These are phyloP conservation scores for Carapus acus DNA, from an alignment of 2,797 vertebrate species.

Conservation along the genomic window DNA sequence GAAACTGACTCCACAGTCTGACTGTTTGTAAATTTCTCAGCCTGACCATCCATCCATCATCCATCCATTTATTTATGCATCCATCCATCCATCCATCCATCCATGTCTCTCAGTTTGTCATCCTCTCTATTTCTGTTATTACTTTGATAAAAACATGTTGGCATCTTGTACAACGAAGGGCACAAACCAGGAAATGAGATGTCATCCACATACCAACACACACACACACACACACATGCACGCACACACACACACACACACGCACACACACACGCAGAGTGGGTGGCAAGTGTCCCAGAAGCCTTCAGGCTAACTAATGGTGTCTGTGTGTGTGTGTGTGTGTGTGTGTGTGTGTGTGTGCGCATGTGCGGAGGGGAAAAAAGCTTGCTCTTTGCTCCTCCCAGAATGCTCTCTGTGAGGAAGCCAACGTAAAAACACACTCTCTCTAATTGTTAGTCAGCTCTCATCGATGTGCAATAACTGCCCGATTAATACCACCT, in stretches of 20 bases:
- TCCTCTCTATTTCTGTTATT: slow-evolving; percentile 26
- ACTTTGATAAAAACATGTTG: slow-evolving; percentile 34
- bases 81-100: not conserved
- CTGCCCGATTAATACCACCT: slow-evolving; percentile 24
- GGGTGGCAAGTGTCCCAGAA: slow-evolving; percentile 56
- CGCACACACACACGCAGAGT: slow-evolving; percentile 25
- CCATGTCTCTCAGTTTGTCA: slow-evolving; percentile 5
- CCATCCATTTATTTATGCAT: not conserved
- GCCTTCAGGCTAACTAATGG: slow-evolving; percentile 54
- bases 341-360: slow-evolving; percentile 11
- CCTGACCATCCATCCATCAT: not conserved
- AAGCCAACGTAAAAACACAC: slow-evolving; percentile 7
- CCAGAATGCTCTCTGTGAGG: not conserved
- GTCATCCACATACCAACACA: slow-evolving; percentile 21
- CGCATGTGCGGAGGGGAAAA: slow-evolving; percentile 16
- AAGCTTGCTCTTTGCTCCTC: slow-evolving; percentile 19
- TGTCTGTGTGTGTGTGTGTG: slow-evolving; percentile 12
- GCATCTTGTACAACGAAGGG: slow-evolving; percentile 27
- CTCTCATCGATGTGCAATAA: slow-evolving; percentile 36
- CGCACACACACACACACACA: slow-evolving; percentile 7
- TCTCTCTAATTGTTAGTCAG: not conserved
- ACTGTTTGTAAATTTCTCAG: slow-evolving; percentile 3
- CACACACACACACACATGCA: slow-evolving; percentile 9
- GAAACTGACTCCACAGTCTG: slow-evolving; percentile 19
- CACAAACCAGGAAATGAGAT: slow-evolving; percentile 44